Percentiles rank a stretch among this genome's conserved stretches.
Evolutionary conservation across 2,888 invertebrate species (phyloP).

Genomic region (Lasioglossum lativentre): DNA sequence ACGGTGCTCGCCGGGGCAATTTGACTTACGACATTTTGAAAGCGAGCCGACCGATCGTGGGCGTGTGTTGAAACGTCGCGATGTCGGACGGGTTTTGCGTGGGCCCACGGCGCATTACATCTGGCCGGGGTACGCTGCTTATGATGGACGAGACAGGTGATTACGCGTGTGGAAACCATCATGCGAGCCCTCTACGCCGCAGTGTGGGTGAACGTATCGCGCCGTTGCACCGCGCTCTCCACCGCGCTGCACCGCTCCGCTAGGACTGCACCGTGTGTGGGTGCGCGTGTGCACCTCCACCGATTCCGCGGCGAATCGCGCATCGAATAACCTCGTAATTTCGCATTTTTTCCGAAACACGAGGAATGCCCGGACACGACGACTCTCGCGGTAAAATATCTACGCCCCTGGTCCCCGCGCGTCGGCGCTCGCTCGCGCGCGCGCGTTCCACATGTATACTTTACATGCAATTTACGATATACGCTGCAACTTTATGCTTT

Average conservation of each 20-base stretch:
- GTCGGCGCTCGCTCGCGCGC: neutral
- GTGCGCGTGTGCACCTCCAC: slow-evolving; percentile 15
- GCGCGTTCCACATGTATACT: neutral
- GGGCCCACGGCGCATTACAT: slow-evolving; percentile 82
- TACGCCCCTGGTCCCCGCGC: neutral
- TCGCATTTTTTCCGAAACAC: slow-evolving; percentile 39
- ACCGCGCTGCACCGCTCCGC: neutral
- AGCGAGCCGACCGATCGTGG: slow-evolving; percentile 81
- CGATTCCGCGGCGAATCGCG: slow-evolving; percentile 24
- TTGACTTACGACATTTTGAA: slow-evolving; percentile 83
- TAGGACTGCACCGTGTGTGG: slow-evolving; percentile 17
- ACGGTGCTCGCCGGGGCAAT: slow-evolving; percentile 79
- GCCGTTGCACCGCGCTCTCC: neutral
- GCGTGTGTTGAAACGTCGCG: slow-evolving; percentile 83
- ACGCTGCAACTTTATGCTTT: neutral
- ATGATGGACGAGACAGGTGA: slow-evolving; percentile 84
- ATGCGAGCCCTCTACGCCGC: slow-evolving; percentile 60
- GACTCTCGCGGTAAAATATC: slow-evolving; percentile 9
- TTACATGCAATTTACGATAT: neutral
- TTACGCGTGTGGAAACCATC: slow-evolving; percentile 83
- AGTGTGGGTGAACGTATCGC: slow-evolving; percentile 35
- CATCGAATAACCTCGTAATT: slow-evolving; percentile 59
- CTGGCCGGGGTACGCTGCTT: slow-evolving; percentile 76
- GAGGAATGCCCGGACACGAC: slow-evolving; percentile 27
- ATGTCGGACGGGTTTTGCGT: slow-evolving; percentile 83